Base-by-base conservation (phyloP, 2,888 invertebrate genomes). In the Aromia moschata region DNA sequence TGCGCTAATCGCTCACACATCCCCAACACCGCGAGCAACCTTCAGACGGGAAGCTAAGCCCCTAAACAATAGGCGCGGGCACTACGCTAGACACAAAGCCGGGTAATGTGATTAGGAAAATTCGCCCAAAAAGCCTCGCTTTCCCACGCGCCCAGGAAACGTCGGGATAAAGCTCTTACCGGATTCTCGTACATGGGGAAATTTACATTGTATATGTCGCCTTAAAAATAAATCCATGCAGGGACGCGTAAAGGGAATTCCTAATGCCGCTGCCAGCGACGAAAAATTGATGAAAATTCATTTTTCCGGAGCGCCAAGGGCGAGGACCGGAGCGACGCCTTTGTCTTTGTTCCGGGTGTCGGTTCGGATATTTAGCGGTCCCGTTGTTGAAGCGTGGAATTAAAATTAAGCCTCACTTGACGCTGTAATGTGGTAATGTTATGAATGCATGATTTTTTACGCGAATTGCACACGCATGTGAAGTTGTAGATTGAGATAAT, bases 61-160 rank as follows among this genome's bases (percentile, higher is more conserved):
- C 14, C 30, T 41, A 41, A 52, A 52, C 52, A 52, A 52, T 52
- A 25, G 25, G 25, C n/a, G 25, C 25, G 38, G 37, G n/a, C n/a
- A n/a, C n/a, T 38, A n/a, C 14, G 16, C 31, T 30, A 52, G 31
- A 15, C 30, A 41, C 25, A 41, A 30, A 52, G 31, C 52, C 16
- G 15, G 17, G 30, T 52, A 52, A 52, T 52, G 18, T 52, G 52
- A 52, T 52, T 52, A 52, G 52, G 52, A 52, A 52, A 52, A 40
- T 41, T 52, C 52, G 11, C 14, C 41, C 40, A 41, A 41, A 52
- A 30, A 41, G 52, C 52, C 41, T 52, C 41, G 20, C 52, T 40
- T 41, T 41, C 17, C 49, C 52, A 16, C 25, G 16, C 31, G 20
- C 9, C n/a, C n/a, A n/a, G 16, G 30, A 20, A 17, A 41, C 31